Evolutionary conservation across 2,888 invertebrate genomes (phyloP), one percentile per base, ranked within the genome.

Genomic region (Eretmocerus hayati): DNA sequence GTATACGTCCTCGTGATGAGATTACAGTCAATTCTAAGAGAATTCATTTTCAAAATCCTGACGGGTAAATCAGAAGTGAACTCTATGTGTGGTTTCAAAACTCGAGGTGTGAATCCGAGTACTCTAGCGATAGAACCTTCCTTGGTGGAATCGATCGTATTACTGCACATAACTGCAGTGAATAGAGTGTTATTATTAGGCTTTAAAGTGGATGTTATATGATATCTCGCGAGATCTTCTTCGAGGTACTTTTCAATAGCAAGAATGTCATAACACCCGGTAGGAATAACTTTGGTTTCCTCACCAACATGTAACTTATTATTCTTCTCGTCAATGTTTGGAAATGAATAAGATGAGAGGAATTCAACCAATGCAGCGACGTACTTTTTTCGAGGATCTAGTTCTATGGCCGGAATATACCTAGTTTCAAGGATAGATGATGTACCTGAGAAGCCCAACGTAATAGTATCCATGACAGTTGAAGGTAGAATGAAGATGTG

Each of bases 61-160:
- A 37, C 37, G 20, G 19, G 8, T n/a, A 39, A 11, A 15, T 52
- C 53, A 5, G 51, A 55, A 4, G 31, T 23, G 22, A 53, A 46
- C 1, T 4, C 40, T 2, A 41, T 13, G 42, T 53, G 45, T 2
- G 52, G 45, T 48, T 46, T 4, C 0, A 58, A 26, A 11, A 5
- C 6, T 30, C 30, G 30, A 30, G 8, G 8, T 30, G 30, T 30
- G 30, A 30, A 30, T 9, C 30, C 30, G 13, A 30, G 8, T 13
- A 30, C 8, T 30, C 30, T 8, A 9, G 8, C 30, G 8, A 30
- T 30, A 9, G 8, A 30, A 30, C 13, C 8, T 9, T 30, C 13
- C 13, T 8, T 9, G 8, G 30, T 30, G 13, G 13, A 30, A 30
- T 30, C 30, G 13, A 30, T 30, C 30, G 8, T 13, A 9, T 30